Conservation (phyloP, 2,888 invertebrate genomes). For the Drosophila phalerata region DNA sequence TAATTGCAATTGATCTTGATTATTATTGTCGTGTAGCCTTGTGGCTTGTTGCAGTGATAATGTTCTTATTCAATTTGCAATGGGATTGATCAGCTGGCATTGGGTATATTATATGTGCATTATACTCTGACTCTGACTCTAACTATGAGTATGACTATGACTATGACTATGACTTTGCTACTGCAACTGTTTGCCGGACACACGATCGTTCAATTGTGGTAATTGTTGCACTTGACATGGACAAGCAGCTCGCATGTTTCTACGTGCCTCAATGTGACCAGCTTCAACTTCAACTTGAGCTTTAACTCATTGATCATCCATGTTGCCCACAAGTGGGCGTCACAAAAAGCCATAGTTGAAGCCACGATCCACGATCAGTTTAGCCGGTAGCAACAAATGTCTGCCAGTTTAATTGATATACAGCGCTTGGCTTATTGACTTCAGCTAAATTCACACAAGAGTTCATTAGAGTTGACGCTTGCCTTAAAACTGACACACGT, state of each 20-base stretch:
- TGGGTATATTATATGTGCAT: conserved; percentile 30
- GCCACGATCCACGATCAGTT: conserved; percentile 43
- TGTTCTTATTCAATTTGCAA: conserved; percentile 77
- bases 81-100: conserved; percentile 58
- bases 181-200: conserved; percentile 44
- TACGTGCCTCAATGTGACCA: conserved; percentile 76
- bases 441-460: conserved; percentile 82
- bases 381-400: conserved; percentile 47
- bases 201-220: conserved; percentile 70
- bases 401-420: conserved; percentile 80
- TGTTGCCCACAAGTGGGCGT: conserved; percentile 73
- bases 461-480: conserved; percentile 83
- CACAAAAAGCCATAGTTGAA: conserved; percentile 35
- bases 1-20: conserved; percentile 82
- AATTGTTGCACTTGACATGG: conserved; percentile 80
- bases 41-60: conserved; percentile 67
- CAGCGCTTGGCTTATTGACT: conserved; percentile 76
- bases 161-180: conserved; percentile 11
- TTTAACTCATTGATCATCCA: conserved; percentile 69
- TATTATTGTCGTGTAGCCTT: conserved; percentile 70
- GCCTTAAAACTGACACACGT: conserved; percentile 82
- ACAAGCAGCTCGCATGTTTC: conserved; percentile 75
- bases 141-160: not conserved
- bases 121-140: not conserved
- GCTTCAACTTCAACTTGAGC: conserved; percentile 18